Conservation (phyloP, 2,888 invertebrate species). For the Thera britannica region DNA sequence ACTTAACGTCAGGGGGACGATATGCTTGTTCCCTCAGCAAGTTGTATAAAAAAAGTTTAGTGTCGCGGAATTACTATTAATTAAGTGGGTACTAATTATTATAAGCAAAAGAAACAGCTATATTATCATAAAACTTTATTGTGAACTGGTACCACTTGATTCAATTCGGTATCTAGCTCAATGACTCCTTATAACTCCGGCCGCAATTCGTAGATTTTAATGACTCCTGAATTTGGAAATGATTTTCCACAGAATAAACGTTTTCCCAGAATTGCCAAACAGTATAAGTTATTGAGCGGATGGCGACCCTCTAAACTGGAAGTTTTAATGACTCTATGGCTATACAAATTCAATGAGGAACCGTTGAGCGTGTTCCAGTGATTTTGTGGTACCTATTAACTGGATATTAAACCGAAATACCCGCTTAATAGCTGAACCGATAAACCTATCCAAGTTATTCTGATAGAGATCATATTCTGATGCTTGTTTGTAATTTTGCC, state of each 20-base stretch:
- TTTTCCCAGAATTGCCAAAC: constrained; percentile 24
- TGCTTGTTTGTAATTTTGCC: neutral
- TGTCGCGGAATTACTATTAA: no score
- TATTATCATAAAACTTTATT: no score
- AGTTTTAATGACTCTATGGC: constrained; percentile 63
- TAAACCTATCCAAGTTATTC: neutral
- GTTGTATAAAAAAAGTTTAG: no score
- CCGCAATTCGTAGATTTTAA: constrained; percentile 32
- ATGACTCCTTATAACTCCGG: constrained; percentile 14
- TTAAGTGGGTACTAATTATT: no score
- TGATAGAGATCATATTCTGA: no score
- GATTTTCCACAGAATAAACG: constrained; percentile 20
- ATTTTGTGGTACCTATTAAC: constrained; percentile 1
- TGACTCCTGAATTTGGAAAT: constrained; percentile 19
- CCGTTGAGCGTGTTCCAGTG: constrained; percentile 38
- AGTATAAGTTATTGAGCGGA: constrained; percentile 49
- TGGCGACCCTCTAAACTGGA: constrained; percentile 51
- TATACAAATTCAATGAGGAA: constrained; percentile 53
- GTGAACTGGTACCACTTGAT: neutral
- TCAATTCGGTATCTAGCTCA: constrained; percentile 15
- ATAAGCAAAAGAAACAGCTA: no score
- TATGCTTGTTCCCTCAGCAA: no score
- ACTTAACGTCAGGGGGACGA: no score
- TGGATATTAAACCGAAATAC: neutral
- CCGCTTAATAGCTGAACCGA: neutral